phyloP scores from a whole-genome alignment of 2,888 invertebrate species.

The Cosmia trapezina region DNA sequence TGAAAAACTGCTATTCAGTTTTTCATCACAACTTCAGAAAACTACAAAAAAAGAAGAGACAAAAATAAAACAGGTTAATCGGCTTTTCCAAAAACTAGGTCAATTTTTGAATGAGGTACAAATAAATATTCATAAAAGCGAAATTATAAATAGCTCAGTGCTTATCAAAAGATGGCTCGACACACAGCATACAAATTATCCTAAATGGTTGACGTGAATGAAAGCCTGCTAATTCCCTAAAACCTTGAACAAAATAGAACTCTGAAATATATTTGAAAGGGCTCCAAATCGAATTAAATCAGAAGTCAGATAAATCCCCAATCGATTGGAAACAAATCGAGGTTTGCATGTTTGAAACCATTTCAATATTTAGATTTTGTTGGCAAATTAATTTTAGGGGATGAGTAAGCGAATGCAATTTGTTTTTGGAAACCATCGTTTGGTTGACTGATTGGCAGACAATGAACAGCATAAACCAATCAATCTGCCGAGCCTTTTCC shows the following conservation, averaged over 20 bases:
- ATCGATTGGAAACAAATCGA: constrained; percentile 43
- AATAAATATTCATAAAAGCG: constrained; percentile 15
- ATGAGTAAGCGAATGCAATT: not conserved
- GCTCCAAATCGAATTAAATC: constrained; percentile 42
- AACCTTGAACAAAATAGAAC: constrained; percentile 37
- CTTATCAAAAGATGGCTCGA: constrained; percentile 2
- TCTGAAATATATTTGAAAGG: constrained; percentile 33
- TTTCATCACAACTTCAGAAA: not conserved
- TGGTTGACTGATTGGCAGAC: not conserved
- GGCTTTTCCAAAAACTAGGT: constrained; percentile 6
- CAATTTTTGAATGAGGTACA: constrained; percentile 30
- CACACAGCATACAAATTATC: constrained; percentile 36
- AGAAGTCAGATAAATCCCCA: constrained; percentile 44
- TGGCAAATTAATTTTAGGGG: constrained; percentile 12
- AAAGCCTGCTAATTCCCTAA: constrained; percentile 14
- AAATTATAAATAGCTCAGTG: constrained; percentile 27
- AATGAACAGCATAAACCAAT: not conserved
- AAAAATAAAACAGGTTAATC: constrained; percentile 10
- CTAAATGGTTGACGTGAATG: constrained; percentile 2
- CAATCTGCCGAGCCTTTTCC: too few species aligned
- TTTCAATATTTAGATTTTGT: constrained; percentile 30
- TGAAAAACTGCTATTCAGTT: not conserved
- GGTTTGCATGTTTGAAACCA: constrained; percentile 5
- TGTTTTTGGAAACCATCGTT: not conserved
- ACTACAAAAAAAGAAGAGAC: not conserved